Percentiles rank a stretch among this genome's conserved stretches.
Evolutionary conservation across 2,113 vertebrate genomes (phyloP).

Genomic region (Tenebrosternarchus preto): DNA sequence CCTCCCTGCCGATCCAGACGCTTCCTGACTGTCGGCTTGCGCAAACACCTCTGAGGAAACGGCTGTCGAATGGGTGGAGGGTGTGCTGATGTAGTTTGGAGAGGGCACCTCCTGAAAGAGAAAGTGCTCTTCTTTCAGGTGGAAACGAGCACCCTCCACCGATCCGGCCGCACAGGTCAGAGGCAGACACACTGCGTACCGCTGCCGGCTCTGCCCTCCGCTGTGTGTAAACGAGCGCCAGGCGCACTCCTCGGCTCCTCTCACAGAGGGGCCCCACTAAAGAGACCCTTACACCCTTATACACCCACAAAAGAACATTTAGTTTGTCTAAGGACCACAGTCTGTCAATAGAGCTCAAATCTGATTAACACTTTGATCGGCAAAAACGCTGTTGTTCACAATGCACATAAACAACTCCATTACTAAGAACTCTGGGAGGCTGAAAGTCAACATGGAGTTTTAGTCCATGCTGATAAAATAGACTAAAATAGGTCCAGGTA

Average conservation of each 20-base stretch:
- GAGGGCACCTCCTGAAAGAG: background rate
- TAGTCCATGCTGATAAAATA: background rate
- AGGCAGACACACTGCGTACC: slow-evolving; percentile 29
- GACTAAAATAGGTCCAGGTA: background rate
- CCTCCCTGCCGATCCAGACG: background rate
- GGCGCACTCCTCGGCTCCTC: slow-evolving; percentile 35
- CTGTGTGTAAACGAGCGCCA: slow-evolving; percentile 51
- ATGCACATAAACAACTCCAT: slow-evolving; percentile 23
- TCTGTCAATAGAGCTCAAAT: slow-evolving; percentile 27
- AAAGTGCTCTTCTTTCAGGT: slow-evolving; percentile 46
- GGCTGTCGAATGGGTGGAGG: no score
- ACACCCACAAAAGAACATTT: background rate
- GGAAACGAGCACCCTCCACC: slow-evolving; percentile 29
- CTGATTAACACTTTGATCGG: background rate
- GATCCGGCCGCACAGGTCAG: slow-evolving; percentile 49
- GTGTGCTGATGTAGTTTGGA: no score
- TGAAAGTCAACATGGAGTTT: background rate
- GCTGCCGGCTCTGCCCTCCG: slow-evolving; percentile 21
- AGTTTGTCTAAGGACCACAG: slow-evolving; percentile 37
- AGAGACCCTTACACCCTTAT: slow-evolving; percentile 27
- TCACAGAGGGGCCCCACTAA: slow-evolving; percentile 19
- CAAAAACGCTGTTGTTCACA: background rate
- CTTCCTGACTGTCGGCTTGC: background rate
- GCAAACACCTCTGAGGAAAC: no score
- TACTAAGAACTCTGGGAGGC: background rate